Evolutionary conservation across 2,888 invertebrate genomes (phyloP), one percentile per base, ranked within the genome.

Genomic region (Sussaba pulchella): DNA sequence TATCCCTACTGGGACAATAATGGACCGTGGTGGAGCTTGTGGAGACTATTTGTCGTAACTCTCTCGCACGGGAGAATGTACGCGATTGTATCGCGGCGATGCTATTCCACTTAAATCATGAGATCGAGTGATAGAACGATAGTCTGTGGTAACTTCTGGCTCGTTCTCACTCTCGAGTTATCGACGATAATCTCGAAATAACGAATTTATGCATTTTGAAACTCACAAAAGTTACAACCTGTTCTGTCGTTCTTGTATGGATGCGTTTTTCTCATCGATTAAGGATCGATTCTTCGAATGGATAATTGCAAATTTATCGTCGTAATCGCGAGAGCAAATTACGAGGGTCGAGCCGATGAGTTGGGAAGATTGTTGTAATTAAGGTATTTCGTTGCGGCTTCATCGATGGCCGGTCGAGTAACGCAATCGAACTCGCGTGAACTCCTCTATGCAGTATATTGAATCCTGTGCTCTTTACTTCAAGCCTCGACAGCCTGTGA

Each of bases 11-110:
- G 45, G 31, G 43, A 54, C 26, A 43, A 54, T 24, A 57, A 57
- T 69, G 41, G 69, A 57, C 54, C 41, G 14, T 26, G 17, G 64
- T 17, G 17, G 19, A 57, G 54, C 54, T 26, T 41, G 57, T 21
- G 69, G 69, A 52, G 54, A n/a, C 43, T 69, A 8, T 24, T 54
- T 39, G 54, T 54, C 69, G 41, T 52, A 52, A n/a, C n/a, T 26
- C 24, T 52, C 19, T 52, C 50, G 12, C 26, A 19, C 19, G 26
- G 17, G 69, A 54, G 45, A 45, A n/a, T 10, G 54, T 24, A 54
- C 43, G 17, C 43, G 3, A 57, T 69, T 14, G 24, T 67, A 50
- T 52, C 54, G 54, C 54, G 54, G 43, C 54, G 69, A 69, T 52
- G 19, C 67, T n/a, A 39, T 50, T 10, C 36, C 4, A 4, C 2